phyloP scores from a whole-genome alignment of 2,797 vertebrate genomes.

The Hephaestus fuliginosus region DNA sequence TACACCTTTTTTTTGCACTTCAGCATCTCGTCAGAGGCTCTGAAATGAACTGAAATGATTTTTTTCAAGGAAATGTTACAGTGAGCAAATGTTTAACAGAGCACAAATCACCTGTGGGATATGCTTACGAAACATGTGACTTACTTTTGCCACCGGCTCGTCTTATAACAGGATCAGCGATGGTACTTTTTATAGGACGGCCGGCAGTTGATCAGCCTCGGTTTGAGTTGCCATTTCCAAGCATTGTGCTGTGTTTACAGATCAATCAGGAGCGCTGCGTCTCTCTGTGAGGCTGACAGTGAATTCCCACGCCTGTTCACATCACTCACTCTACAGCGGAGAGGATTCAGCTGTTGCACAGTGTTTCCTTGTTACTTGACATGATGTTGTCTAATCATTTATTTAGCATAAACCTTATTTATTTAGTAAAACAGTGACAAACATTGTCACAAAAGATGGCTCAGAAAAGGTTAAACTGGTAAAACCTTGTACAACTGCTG shows the following conservation, averaged over 20 bases:
- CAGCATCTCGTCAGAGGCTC: not conserved
- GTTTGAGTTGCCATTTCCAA: not conserved
- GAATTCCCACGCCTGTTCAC: not conserved
- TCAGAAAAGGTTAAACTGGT: too few relatives aligned
- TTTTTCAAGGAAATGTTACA: not conserved
- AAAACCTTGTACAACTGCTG: too few relatives aligned
- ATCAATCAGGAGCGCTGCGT: not conserved
- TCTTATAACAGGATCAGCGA: not conserved
- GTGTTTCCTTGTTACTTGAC: not conserved
- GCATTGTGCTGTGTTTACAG: not conserved
- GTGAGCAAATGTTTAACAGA: not conserved
- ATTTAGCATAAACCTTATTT: not conserved
- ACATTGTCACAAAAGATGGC: too few relatives aligned
- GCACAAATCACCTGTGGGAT: not conserved
- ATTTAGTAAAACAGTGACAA: too few relatives aligned
- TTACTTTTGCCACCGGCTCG: not conserved
- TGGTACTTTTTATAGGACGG: not conserved
- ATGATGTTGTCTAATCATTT: not conserved
- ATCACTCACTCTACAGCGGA: not conserved
- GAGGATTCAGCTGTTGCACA: not conserved
- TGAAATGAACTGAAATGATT: not conserved
- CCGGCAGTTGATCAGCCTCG: not conserved
- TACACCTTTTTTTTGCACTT: not conserved
- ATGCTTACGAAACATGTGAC: not conserved
- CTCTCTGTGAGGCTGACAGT: constrained; percentile 16